A percentile compares a stretch with the other conserved stretches of the same genome.
Evolutionary conservation across 2,888 invertebrate genomes (phyloP).

Genomic region (Lapara coniferarum): DNA sequence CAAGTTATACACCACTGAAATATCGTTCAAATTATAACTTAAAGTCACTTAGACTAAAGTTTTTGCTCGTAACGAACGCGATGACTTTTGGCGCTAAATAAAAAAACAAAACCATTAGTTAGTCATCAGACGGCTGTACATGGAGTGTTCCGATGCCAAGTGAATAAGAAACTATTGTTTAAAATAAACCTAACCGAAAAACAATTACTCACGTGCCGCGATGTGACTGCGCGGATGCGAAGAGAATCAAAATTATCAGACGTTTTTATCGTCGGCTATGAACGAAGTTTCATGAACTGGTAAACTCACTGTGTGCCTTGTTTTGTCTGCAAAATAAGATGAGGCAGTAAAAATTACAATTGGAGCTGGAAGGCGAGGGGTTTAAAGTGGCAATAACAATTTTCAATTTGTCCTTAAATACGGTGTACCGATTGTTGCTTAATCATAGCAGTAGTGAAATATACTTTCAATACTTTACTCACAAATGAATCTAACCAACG

Average conservation of each 20-base stretch:
- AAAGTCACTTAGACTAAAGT: slow-evolving; percentile 1
- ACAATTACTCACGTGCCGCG: slow-evolving; percentile 9
- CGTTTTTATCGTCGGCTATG: not conserved
- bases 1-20: not conserved
- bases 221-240: not conserved
- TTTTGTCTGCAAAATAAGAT: not conserved
- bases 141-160: slow-evolving; percentile 14
- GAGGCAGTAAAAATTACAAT: not conserved
- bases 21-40: not conserved
- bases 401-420: not conserved
- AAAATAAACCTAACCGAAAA: slow-evolving; percentile 12
- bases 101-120: slow-evolving; percentile 16
- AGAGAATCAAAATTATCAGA: not conserved
- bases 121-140: not conserved
- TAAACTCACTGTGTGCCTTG: too few species aligned
- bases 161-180: slow-evolving; percentile 21
- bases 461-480: too few species aligned
- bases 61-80: slow-evolving; percentile 14
- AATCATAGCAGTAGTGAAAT: too few species aligned
- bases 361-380: not conserved
- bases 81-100: slow-evolving; percentile 12
- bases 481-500: too few species aligned
- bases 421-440: not conserved
- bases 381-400: not conserved
- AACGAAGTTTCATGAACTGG: not conserved